A percentile compares a stretch with the other conserved stretches of the same genome.
These are phyloP conservation scores for Aplysina aerophoba DNA, from an alignment of 37 sponge, comb jelly and placozoan genomes.

Conservation along the genomic window DNA sequence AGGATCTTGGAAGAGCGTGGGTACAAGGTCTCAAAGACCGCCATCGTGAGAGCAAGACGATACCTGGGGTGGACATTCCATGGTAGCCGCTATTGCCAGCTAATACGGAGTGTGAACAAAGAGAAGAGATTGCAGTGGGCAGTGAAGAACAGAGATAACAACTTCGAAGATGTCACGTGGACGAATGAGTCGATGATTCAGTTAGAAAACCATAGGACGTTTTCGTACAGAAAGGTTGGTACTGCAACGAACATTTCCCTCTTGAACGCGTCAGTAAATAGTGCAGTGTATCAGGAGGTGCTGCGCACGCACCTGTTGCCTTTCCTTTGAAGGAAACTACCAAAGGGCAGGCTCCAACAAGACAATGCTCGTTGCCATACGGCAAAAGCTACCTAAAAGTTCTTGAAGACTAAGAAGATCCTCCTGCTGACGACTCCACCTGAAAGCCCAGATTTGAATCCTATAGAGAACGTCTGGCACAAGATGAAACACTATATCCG, in stretches of 20 bases:
- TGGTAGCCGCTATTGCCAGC: too few species aligned
- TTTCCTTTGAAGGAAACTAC: not conserved
- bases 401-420: not conserved
- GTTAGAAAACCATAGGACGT: too few species aligned
- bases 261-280: not conserved
- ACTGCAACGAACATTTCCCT: not conserved
- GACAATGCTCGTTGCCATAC: constrained; percentile 6
- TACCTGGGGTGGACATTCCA: too few species aligned
- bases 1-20: too few species aligned
- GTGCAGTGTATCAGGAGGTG: not conserved
- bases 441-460: constrained; percentile 1
- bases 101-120: too few species aligned
- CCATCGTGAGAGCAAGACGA: too few species aligned
- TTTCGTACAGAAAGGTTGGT: too few species aligned
- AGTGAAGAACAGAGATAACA: too few species aligned
- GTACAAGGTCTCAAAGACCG: too few species aligned
- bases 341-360: not conserved
- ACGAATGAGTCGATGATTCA: too few species aligned
- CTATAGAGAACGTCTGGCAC: constrained; percentile 16
- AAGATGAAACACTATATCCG: constrained; percentile 19
- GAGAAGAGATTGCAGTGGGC: too few species aligned
- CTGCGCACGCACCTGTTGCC: constrained; percentile 4
- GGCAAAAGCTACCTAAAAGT: not conserved
- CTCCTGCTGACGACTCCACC: not conserved
- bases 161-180: too few species aligned